A percentile compares a stretch with the other conserved stretches of the same genome.
These are phyloP conservation scores for Hippasteria phrygiana DNA, from an alignment of 53 echinoderm and acorn worm species.

Conservation along the genomic window DNA sequence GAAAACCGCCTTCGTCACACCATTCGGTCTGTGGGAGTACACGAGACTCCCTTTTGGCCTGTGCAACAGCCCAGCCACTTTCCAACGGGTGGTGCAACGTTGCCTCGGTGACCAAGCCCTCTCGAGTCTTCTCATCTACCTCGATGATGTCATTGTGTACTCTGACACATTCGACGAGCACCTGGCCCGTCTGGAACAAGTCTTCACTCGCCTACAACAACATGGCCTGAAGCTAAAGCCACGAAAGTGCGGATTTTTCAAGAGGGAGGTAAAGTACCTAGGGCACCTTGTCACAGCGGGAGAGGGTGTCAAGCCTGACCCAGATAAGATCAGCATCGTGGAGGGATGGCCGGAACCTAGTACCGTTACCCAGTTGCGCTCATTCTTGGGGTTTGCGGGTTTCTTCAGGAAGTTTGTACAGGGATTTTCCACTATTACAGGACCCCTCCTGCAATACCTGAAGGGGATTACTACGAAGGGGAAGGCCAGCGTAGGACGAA, in stretches of 20 bases:
- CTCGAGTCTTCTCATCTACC: slow-evolving; percentile 44
- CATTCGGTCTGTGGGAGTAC: slow-evolving; percentile 54
- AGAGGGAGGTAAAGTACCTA: slow-evolving; percentile 57
- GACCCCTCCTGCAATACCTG: slow-evolving; percentile 49
- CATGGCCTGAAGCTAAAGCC: slow-evolving; percentile 72
- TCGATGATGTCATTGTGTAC: slow-evolving; percentile 68
- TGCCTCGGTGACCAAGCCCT: slow-evolving; percentile 53
- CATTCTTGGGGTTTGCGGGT: slow-evolving; percentile 73
- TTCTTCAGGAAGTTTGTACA: slow-evolving; percentile 71
- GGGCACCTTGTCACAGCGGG: slow-evolving; percentile 46
- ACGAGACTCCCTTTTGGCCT: slow-evolving; percentile 47
- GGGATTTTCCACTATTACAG: slow-evolving; percentile 61
- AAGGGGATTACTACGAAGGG: background rate
- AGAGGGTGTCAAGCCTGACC: slow-evolving; percentile 42
- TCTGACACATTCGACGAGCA: slow-evolving; percentile 55
- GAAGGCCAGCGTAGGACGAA: background rate
- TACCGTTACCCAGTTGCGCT: slow-evolving; percentile 60
- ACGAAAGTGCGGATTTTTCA: slow-evolving; percentile 54
- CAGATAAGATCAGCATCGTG: background rate
- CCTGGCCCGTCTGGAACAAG: slow-evolving; percentile 35
- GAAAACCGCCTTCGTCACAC: slow-evolving; percentile 40
- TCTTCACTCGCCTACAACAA: slow-evolving; percentile 54
- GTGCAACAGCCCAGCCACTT: slow-evolving; percentile 63
- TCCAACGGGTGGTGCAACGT: slow-evolving; percentile 65
- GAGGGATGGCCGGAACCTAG: slow-evolving; percentile 66